A percentile compares a stretch with the other conserved stretches of the same genome.
Conservation (phyloP, 53 echinoderm and acorn worm species). For the Zoroaster sp. region DNA sequence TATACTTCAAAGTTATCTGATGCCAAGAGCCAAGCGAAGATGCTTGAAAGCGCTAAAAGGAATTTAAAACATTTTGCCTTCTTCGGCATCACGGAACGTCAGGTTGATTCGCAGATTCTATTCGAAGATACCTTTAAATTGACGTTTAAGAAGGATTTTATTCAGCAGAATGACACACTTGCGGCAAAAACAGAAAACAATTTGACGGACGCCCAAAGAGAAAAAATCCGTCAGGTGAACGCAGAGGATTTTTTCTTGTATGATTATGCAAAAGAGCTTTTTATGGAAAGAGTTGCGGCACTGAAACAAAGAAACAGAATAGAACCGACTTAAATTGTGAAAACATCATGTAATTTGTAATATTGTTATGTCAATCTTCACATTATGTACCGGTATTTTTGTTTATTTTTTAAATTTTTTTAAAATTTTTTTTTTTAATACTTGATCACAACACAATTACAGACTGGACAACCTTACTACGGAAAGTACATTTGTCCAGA, state of each 20-base stretch:
- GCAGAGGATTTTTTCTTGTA: conserved; percentile 78
- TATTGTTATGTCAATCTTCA: no score
- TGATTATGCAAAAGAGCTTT: conserved; percentile 79
- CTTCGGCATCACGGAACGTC: conserved; percentile 57
- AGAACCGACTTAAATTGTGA: background rate
- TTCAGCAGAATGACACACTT: conserved; percentile 72
- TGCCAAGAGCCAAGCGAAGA: conserved; percentile 63
- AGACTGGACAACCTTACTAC: no score
- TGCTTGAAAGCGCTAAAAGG: conserved; percentile 49
- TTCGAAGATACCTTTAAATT: conserved; percentile 85
- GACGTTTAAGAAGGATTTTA: conserved; percentile 40
- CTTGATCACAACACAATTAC: no score
- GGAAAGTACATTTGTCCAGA: no score
- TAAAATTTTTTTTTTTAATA: no score
- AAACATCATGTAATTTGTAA: no score
- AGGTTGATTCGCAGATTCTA: conserved; percentile 71
- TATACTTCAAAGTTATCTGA: conserved; percentile 69
- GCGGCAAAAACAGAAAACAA: conserved; percentile 11
- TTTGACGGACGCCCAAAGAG: conserved; percentile 36
- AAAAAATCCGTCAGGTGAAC: conserved; percentile 56
- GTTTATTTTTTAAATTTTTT: no score
- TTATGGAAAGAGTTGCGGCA: conserved; percentile 66
- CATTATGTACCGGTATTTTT: no score
- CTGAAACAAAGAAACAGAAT: background rate
- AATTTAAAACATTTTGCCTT: conserved; percentile 80